phyloP scores from a whole-genome alignment of 2,888 invertebrate genomes.

The Dolichopus griseipennis region DNA sequence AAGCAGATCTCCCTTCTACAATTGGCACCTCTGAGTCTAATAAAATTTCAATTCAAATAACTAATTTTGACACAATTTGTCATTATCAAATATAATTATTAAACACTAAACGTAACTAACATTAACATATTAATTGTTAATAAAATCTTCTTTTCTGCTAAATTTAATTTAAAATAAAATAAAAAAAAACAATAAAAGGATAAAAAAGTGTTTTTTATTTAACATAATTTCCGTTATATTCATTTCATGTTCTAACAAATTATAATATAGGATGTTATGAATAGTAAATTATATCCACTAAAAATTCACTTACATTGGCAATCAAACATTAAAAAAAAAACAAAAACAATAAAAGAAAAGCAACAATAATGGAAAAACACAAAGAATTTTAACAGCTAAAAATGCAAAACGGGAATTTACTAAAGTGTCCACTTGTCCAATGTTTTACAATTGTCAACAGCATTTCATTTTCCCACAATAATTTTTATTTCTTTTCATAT shows the following conservation, averaged over 20 bases:
- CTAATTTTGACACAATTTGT: too few species aligned
- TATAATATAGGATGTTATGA: slow-evolving; percentile 1
- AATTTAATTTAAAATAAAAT: too few species aligned
- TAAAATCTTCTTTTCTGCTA: too few species aligned
- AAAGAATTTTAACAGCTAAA: background rate
- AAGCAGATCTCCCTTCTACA: too few species aligned
- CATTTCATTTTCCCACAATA: slow-evolving; percentile 1
- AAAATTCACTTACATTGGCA: slow-evolving; percentile 1
- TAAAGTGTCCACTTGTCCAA: slow-evolving; percentile 1
- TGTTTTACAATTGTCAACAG: background rate
- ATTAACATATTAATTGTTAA: too few species aligned
- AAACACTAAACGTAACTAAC: too few species aligned
- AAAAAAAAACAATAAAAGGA: too few species aligned
- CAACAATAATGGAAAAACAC: background rate
- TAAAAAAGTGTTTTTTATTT: too few species aligned
- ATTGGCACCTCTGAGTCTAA: too few species aligned
- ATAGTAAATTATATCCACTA: slow-evolving; percentile 1
- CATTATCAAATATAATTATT: too few species aligned
- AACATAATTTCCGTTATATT: background rate
- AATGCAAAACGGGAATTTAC: background rate
- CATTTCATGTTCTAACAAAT: background rate
- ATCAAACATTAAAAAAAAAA: background rate
- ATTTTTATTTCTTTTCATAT: background rate
- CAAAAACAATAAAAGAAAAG: background rate
- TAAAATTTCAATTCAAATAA: too few species aligned